phyloP scores from a whole-genome alignment of 1,140 invertebrate species.

The Planococcus citri region DNA sequence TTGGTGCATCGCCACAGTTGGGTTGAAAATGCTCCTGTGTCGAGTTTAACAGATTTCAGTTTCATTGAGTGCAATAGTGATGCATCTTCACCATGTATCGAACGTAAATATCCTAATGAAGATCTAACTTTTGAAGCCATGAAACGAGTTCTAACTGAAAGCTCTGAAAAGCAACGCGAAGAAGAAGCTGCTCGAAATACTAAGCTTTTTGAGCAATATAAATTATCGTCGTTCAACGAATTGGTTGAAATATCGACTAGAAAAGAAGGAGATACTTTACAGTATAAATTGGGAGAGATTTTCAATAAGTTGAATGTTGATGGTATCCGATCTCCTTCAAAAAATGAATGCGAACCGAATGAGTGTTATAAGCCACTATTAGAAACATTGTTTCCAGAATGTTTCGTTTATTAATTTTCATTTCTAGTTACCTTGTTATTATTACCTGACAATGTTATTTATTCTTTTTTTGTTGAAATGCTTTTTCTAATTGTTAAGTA shows the following conservation, averaged over 20 bases:
- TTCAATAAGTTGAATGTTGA: background rate
- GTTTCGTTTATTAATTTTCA: conserved; percentile 61
- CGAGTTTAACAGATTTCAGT: conserved; percentile 29
- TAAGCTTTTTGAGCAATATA: conserved; percentile 68
- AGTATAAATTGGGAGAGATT: background rate
- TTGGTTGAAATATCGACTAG: conserved; percentile 41
- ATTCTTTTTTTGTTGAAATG: background rate
- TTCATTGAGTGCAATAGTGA: conserved; percentile 70
- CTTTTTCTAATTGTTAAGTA: too few species aligned
- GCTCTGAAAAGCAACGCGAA: conserved; percentile 47
- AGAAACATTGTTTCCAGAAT: conserved; percentile 78
- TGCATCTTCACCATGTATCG: conserved; percentile 60
- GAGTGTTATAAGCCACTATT: conserved; percentile 42
- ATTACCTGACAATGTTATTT: too few species aligned
- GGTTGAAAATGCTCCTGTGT: conserved; percentile 47
- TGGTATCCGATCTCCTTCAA: background rate
- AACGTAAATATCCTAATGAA: conserved; percentile 38
- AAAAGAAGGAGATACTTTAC: background rate
- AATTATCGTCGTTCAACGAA: conserved; percentile 75
- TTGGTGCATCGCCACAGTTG: conserved; percentile 49
- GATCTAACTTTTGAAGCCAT: conserved; percentile 78
- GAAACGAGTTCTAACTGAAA: conserved; percentile 69
- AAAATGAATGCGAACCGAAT: conserved; percentile 26
- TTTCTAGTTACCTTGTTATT: background rate
- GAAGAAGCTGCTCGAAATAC: conserved; percentile 53